Evolutionary conservation across 2,113 vertebrate species (phyloP), one percentile per base, ranked within the genome.

Genomic region (Gnathonemus echidnorhynchus): DNA sequence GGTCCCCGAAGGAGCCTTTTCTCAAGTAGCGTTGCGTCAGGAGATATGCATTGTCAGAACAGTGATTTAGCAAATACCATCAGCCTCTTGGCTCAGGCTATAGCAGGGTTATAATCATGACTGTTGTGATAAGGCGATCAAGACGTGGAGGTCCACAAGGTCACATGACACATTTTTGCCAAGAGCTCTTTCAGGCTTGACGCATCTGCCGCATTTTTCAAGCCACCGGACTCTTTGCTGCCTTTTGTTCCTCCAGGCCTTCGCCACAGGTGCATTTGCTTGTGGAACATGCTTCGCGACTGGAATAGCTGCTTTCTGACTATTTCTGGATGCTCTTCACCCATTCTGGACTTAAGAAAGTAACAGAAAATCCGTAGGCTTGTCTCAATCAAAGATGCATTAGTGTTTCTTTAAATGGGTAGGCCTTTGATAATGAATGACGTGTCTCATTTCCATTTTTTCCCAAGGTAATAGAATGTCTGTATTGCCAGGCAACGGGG

Each of bases 401-500:
- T 52, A 70, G 10, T 13, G 45, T 27, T 8, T 48, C 90, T 24
- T 56, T 39, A 11, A 31, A 83, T 17, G 62, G 21, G 31, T 19
- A 70, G 45, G 42, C 58, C 66, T 52, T 27, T 87, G 17, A 88
- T 53, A 45, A 21, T 39, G 87, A 50, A 89, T 74, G 35, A 53
- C 70, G 24, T 3, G 49, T 88, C 88, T 89, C 27, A 84, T 89
- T 90, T 86, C 80, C 66, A 27, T 52, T 52, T 87, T 49, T 35
- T 46, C 66, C 35, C 77, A 45, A 45, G 77, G 24, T 49, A 50
- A 87, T 21, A 56, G 42, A 88, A 89, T 84, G 85, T 39, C 42
- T 52, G 87, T 90, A 89, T 93, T 92, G 91, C 92, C 90, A 86
- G 89, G 92, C 91, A 92, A 92, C 92, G 13, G 24, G 35, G 48